Evolutionary conservation across 2,113 vertebrate species (phyloP).

Genomic region (Vimba vimba): DNA sequence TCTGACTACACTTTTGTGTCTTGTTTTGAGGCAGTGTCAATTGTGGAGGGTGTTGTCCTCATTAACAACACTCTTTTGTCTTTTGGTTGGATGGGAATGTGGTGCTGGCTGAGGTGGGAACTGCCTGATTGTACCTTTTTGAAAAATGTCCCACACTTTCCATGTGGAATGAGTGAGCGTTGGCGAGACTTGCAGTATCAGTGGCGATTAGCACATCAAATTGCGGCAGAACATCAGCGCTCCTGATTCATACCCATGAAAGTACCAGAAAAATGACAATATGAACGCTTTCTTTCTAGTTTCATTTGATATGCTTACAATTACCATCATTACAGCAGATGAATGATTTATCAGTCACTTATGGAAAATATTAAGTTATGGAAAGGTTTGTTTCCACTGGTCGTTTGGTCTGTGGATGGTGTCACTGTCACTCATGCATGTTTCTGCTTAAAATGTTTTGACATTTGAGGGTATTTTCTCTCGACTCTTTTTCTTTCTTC

Average conservation of each 20-base stretch:
- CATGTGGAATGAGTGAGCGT: conserved; percentile 15
- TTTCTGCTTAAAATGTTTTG: conserved; percentile 27
- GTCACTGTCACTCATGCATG: conserved; percentile 49
- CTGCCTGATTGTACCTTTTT: conserved; percentile 37
- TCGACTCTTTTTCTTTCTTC: conserved; percentile 40
- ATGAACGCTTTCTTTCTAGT: conserved; percentile 22
- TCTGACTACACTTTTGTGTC: conserved; percentile 42
- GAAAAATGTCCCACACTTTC: conserved; percentile 46
- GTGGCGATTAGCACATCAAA: conserved; percentile 33
- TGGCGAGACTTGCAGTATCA: conserved; percentile 23
- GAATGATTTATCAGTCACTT: conserved; percentile 45
- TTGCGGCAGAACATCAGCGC: conserved; percentile 16
- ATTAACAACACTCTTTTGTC: conserved; percentile 52
- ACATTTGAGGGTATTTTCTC: conserved; percentile 23
- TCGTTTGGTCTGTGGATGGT: conserved; percentile 47
- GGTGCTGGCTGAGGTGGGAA: conserved; percentile 17
- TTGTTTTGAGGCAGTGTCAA: conserved; percentile 29
- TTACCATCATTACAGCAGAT: conserved; percentile 33
- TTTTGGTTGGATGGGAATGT: conserved; percentile 46
- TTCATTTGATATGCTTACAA: conserved; percentile 40
- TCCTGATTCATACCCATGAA: conserved; percentile 1
- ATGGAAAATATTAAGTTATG: conserved; percentile 50
- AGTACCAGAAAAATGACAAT: conserved; percentile 22
- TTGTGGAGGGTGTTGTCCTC: conserved; percentile 35
- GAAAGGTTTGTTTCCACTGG: conserved; percentile 48